These are phyloP conservation scores for Oceanites oceanicus DNA, from an alignment of 2,113 vertebrate species.

Conservation along the genomic window DNA sequence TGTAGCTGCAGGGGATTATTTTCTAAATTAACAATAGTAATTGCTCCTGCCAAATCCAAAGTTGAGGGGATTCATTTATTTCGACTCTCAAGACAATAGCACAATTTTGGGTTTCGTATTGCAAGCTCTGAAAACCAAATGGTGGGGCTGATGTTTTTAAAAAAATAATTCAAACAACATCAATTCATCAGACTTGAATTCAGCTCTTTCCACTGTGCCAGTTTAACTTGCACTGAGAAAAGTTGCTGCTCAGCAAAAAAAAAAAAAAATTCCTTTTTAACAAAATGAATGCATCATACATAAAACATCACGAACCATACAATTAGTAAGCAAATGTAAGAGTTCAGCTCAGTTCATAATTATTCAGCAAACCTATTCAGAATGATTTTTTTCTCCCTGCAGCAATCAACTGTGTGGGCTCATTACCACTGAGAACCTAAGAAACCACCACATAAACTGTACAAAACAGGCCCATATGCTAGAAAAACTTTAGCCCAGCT, in stretches of 20 bases:
- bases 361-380: slow-evolving; percentile 64
- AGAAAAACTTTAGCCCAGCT: neutral
- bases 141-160: neutral
- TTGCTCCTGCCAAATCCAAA: slow-evolving; percentile 49
- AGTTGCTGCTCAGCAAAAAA: slow-evolving; percentile 51
- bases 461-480: slow-evolving; percentile 49
- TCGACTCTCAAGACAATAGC: slow-evolving; percentile 48
- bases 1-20: slow-evolving; percentile 53
- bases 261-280: neutral
- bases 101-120: slow-evolving; percentile 36
- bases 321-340: slow-evolving; percentile 63
- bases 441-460: slow-evolving; percentile 58
- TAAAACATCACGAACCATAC: slow-evolving; percentile 25
- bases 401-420: slow-evolving; percentile 54
- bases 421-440: slow-evolving; percentile 50
- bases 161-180: slow-evolving; percentile 18
- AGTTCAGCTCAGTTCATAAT: slow-evolving; percentile 62
- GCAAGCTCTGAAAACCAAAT: slow-evolving; percentile 43
- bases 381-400: slow-evolving; percentile 27
- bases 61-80: slow-evolving; percentile 43
- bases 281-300: slow-evolving; percentile 47
- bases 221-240: slow-evolving; percentile 40
- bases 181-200: slow-evolving; percentile 35
- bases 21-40: slow-evolving; percentile 63
- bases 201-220: neutral